Conservation (phyloP, 2,888 invertebrate species). For the Timandra comae region DNA sequence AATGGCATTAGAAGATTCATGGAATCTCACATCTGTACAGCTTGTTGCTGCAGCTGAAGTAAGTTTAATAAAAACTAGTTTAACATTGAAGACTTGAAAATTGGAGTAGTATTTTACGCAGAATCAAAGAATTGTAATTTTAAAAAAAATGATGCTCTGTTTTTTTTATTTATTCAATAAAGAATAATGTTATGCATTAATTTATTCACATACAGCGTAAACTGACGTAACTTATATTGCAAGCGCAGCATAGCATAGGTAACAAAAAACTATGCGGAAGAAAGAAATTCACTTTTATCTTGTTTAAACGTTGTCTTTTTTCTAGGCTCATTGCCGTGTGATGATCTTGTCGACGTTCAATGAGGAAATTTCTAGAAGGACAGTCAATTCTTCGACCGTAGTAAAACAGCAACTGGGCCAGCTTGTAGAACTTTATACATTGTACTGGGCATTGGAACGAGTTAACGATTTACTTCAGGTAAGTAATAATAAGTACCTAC, state of each 20-base stretch:
- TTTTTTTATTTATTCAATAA: no score
- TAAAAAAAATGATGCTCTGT: no score
- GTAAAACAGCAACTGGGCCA: constrained; percentile 80
- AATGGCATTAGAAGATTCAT: constrained; percentile 84
- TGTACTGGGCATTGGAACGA: constrained; percentile 84
- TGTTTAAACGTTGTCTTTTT: constrained; percentile 4
- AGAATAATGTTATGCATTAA: no score
- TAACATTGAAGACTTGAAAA: no score
- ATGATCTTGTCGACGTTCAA: constrained; percentile 85
- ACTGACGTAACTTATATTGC: no score
- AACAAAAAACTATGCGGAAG: no score
- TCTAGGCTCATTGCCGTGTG: constrained; percentile 87
- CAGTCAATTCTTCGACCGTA: constrained; percentile 71
- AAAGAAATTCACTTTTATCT: no score
- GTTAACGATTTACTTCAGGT: constrained; percentile 89
- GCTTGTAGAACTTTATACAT: constrained; percentile 85
- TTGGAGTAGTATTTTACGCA: no score
- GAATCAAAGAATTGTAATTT: no score
- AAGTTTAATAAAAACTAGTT: constrained; percentile 21
- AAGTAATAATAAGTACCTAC: constrained; percentile 28
- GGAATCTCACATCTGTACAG: constrained; percentile 90
- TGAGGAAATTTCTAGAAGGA: constrained; percentile 64
- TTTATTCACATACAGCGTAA: no score
- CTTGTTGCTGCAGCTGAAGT: constrained; percentile 89
- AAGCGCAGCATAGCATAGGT: no score